Evolutionary conservation across 92 coral and sea anemone genomes (phyloP).

Genomic region (Porites evermanni): DNA sequence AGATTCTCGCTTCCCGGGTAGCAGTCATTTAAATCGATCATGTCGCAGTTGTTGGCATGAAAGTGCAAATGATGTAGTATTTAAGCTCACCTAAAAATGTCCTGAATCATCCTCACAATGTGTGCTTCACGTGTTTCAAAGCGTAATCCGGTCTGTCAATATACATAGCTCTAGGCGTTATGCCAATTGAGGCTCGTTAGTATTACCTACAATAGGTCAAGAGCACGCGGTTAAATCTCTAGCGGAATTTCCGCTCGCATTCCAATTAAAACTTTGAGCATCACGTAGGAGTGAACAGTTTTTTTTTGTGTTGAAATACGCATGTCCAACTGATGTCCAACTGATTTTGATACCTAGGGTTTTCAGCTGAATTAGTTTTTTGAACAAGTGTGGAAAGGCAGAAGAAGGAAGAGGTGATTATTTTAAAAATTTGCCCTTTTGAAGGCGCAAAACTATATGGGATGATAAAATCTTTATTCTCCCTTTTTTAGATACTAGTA

Average conservation of each 20-base stretch:
- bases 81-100: not conserved
- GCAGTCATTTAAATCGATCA: no score
- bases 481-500: not conserved
- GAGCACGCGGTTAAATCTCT: not conserved
- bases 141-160: not conserved
- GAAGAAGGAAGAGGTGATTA: not conserved
- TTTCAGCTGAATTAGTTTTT: not conserved
- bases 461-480: not conserved
- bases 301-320: not conserved
- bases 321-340: no score
- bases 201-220: not conserved
- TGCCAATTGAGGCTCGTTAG: not conserved
- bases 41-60: not conserved
- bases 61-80: not conserved
- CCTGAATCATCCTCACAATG: not conserved
- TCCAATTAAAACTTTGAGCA: not conserved
- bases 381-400: not conserved
- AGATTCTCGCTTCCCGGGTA: not conserved
- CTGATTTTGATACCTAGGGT: not conserved
- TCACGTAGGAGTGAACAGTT: not conserved
- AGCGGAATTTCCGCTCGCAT: slow-evolving; percentile 11
- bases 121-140: not conserved
- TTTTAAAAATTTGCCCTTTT: not conserved
- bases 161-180: not conserved
- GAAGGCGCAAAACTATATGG: not conserved